Evolutionary conservation across 2,797 vertebrate genomes (phyloP), one percentile per base, ranked within the genome.

Genomic region (Sebastes nivosus): DNA sequence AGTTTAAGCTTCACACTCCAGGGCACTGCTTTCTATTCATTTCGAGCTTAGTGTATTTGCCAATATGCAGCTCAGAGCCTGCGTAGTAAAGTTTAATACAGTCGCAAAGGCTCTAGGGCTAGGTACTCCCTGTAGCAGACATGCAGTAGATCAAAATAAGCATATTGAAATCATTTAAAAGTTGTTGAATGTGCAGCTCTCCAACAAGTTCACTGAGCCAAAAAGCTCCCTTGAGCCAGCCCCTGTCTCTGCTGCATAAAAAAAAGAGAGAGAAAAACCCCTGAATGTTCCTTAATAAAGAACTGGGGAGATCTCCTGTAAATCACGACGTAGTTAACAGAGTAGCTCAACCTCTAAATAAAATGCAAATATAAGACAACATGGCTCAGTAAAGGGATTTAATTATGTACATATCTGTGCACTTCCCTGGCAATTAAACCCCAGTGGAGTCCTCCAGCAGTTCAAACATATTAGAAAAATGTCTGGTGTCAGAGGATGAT

Each of bases 391-490:
- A 82, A 90, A 86, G 64, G 70, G 67, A 89, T 93, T 94, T 93
- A 89, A 93, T 93, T 93, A 90, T 89, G 87, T 87, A 89, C 89
- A 93, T 86, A 89, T 91, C 91, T 89, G 76, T 82, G 82, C 81
- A 85, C 91, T 89, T 91, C 89, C 86, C 78, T 85, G 58, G 89
- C 91, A 94, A 93, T 94, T 93, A 93, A 94, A 91, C 90, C 90
- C 90, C 89, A 84, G 83, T 77, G 78, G 92, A 90, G 84, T 92
- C 85, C 80, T 91, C 91, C 92, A 88, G 89, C 92, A 90, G 92
- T 89, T 94, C 85, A 90, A 93, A 92, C 86, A 91, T 92, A 94
- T 94, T 93, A 93, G 81, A 92, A 92, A 90, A 92, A 93, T 77
- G 79, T 81, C 34, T 75, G 2, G 34, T 91, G 94, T 92, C 89